phyloP scores from a whole-genome alignment of 2,888 invertebrate genomes.

The Protophormia terraenovae region DNA sequence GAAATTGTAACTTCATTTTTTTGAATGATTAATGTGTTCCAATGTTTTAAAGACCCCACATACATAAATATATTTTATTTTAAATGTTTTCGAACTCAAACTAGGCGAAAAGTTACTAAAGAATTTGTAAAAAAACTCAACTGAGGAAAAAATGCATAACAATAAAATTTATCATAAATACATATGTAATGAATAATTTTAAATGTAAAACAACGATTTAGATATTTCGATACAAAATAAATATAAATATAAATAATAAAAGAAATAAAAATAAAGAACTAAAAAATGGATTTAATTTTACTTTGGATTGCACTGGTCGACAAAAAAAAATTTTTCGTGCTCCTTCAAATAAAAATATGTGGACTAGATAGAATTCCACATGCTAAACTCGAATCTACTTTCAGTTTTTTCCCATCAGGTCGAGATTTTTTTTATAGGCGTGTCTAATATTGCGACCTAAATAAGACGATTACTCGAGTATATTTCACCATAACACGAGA shows the following conservation, averaged over 20 bases:
- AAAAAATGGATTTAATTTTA: neutral
- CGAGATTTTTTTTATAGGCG: too few species aligned
- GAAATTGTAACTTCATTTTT: neutral
- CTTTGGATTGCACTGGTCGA: too few species aligned
- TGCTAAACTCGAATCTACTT: too few species aligned
- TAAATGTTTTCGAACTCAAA: slow-evolving; percentile 61
- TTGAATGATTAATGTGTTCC: slow-evolving; percentile 43
- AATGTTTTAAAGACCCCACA: slow-evolving; percentile 17
- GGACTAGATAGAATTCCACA: too few species aligned
- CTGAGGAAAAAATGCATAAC: neutral
- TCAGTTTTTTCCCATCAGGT: too few species aligned
- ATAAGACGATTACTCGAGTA: too few species aligned
- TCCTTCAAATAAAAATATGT: too few species aligned
- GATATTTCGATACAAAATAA: slow-evolving; percentile 65
- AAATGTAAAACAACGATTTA: slow-evolving; percentile 55
- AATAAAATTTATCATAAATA: slow-evolving; percentile 7
- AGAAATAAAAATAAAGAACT: neutral
- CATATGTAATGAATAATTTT: slow-evolving; percentile 43
- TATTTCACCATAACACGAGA: too few species aligned
- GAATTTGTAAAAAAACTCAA: slow-evolving; percentile 2
- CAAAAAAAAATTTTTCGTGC: too few species aligned
- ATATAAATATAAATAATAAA: slow-evolving; percentile 46
- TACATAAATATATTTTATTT: slow-evolving; percentile 25
- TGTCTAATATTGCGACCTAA: too few species aligned
- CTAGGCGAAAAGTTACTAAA: slow-evolving; percentile 63